phyloP scores from a whole-genome alignment of 2,888 invertebrate genomes.

The Blastobasis adustella region DNA sequence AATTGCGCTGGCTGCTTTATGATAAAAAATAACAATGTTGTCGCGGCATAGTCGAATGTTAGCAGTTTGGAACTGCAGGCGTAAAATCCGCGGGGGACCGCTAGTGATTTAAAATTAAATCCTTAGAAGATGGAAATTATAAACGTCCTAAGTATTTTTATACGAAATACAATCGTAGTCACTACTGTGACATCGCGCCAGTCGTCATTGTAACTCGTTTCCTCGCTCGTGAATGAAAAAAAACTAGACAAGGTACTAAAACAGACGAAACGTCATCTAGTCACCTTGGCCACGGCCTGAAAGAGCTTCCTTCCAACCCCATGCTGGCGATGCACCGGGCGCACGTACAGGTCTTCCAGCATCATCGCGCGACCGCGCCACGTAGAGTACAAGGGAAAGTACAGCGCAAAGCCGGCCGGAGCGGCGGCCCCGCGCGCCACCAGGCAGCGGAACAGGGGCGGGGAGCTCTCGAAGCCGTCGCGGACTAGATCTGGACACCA shows the following conservation, averaged over 20 bases:
- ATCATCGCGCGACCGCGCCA: slow-evolving; percentile 87
- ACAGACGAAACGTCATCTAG: neutral
- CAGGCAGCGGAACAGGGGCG: slow-evolving; percentile 80
- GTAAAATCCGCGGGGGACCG: too few species aligned
- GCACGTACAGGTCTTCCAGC: slow-evolving; percentile 91
- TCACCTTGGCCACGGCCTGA: slow-evolving; percentile 79
- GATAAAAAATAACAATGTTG: too few species aligned
- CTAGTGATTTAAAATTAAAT: too few species aligned
- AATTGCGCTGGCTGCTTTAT: too few species aligned
- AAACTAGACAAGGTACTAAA: neutral
- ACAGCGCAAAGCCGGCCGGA: slow-evolving; percentile 85
- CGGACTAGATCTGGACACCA: slow-evolving; percentile 71
- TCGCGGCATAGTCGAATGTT: too few species aligned
- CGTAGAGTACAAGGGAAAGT: slow-evolving; percentile 88
- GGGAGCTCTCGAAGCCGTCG: slow-evolving; percentile 80
- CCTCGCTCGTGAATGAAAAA: too few species aligned
- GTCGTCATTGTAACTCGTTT: too few species aligned
- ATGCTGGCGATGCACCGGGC: slow-evolving; percentile 74
- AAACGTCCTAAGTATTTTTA: too few species aligned
- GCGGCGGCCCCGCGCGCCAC: slow-evolving; percentile 74
- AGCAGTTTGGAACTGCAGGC: too few species aligned
- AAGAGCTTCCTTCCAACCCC: slow-evolving; percentile 81
- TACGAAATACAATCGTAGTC: too few species aligned
- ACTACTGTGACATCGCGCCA: too few species aligned
- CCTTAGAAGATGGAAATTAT: too few species aligned